Base-by-base conservation (phyloP, 2,888 invertebrate genomes). In the Gymnocheta viridis region DNA sequence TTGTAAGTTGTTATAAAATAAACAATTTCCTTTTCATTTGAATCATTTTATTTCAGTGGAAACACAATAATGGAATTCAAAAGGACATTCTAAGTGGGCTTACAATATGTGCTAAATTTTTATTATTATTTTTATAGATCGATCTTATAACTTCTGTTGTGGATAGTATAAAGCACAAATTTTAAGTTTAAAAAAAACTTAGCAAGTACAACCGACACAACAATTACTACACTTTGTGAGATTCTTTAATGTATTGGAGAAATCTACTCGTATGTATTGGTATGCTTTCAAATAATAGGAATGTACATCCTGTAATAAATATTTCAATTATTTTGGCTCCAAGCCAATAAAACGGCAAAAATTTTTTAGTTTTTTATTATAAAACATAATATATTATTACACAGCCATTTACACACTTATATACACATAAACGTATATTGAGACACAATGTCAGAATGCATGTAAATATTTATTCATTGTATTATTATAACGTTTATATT, bases 251-350 rank as follows among this genome's bases (percentile, higher is more conserved):
- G 54, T 66, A 77, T 82, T 64, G 51, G 10, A 62, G 38, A 69
- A 19, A 49, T 82, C 10, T 19, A 81, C 2, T 17, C 7, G 19
- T 19, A 17, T 56, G 56, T 70, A n/a, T 38, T 54, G 35, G 47
- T 47, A 51, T 80, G 29, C 32, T 44, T 41, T 62, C 32, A 49
- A 51, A 54, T 77, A 72, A 58, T 56, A 72, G 77, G 47, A 70
- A 58, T 60, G 64, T 60, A 78, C 62, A 78, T 82, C 82, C 82
- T 73, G 82, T 82, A 78, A 82, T 82, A 78, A 78, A 78, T 82
- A 73, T 82, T 73, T 78, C 67, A 62, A 73, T 82, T 56, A 51
- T 73, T 69, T 78, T 82, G 82, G 82, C 82, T 69, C 14, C 12
- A 29, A 69, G 82, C 82, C 82, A 82, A 73, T 24, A 54, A 5